Evolutionary conservation across 1,140 invertebrate species (phyloP), one percentile per base, ranked within the genome.

Genomic region (Sycophila sp.): DNA sequence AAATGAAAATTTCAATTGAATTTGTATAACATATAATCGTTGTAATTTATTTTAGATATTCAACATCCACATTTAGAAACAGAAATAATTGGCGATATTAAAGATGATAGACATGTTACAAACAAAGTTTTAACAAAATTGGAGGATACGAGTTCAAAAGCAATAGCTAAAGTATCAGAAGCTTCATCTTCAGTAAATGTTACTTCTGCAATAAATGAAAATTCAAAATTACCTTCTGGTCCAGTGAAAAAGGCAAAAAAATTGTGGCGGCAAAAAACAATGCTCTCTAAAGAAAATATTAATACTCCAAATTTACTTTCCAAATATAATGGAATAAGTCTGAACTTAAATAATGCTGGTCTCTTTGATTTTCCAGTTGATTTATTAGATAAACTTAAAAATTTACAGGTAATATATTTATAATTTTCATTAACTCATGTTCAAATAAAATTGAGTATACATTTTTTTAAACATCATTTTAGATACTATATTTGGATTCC

Each of bases 401-500:
- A 45, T 67, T 71, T 82, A 45, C 69, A 67, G 72, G 81, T 82
- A 77, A 10, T 11, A 59, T 47, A 17, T 10, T 32, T 4, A 40
- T 13, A 42, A 30, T 60, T 26, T 36, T 26, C 26, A 24, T 11
- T 32, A 15, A 56, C 42, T 28, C 13, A 6, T 32, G 36, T 72
- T 32, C 38, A 74, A 42, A 24, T 32, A 45, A 68, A 4, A 64
- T 76, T 36, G 34, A 10, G 49, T 19, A 28, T 58, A 17, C 22
- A 58, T 38, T 36, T 36, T 42, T 19, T 45, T 19, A 47, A 28
- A 24, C 47, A 49, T n/a, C 66, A 67, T 70, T 85, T 40, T 76
- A 90, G 89, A 83, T 87, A 68, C 66, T 90, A 6, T 90, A 90
- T 75, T 77, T 91, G 32, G 87, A 88, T 73, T 85, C 87, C 55